Conservation (phyloP, 2,113 vertebrate species). For the Noturus placidus region DNA sequence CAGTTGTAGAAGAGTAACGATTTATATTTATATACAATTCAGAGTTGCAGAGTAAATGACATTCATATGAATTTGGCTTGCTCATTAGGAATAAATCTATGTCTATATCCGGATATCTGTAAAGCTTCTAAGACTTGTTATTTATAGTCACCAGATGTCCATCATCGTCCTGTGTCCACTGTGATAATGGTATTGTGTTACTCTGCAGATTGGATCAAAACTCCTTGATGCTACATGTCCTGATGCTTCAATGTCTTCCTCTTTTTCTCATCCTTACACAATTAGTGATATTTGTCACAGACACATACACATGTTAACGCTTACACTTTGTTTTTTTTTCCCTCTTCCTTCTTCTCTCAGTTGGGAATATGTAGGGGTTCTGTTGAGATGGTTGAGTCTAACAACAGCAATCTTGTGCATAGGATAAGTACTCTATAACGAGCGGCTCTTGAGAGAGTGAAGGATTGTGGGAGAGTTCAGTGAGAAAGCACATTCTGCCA, state of each 20-base stretch:
- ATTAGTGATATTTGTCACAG: background rate
- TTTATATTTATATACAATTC: too few relatives aligned
- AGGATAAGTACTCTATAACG: background rate
- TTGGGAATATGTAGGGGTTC: background rate
- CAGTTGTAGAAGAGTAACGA: background rate
- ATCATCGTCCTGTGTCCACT: constrained; percentile 16
- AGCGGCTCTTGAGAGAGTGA: constrained; percentile 10
- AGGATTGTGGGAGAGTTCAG: constrained; percentile 41
- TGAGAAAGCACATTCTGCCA: constrained; percentile 51
- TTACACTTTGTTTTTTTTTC: too few relatives aligned
- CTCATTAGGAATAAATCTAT: background rate
- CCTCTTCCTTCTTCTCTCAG: background rate
- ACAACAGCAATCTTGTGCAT: constrained; percentile 3
- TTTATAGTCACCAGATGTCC: too few relatives aligned
- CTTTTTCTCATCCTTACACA: background rate
- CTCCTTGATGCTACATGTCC: constrained; percentile 37
- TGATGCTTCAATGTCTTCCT: background rate
- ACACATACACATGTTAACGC: background rate
- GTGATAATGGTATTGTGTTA: constrained; percentile 56
- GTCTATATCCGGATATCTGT: background rate
- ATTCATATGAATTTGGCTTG: too few relatives aligned
- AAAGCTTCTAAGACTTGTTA: background rate
- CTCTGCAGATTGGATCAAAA: constrained; percentile 31
- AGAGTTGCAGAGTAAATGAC: too few relatives aligned
- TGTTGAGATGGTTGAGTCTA: background rate